Base-by-base conservation (phyloP, 2,797 vertebrate species). In the Tachyglossus aculeatus region DNA sequence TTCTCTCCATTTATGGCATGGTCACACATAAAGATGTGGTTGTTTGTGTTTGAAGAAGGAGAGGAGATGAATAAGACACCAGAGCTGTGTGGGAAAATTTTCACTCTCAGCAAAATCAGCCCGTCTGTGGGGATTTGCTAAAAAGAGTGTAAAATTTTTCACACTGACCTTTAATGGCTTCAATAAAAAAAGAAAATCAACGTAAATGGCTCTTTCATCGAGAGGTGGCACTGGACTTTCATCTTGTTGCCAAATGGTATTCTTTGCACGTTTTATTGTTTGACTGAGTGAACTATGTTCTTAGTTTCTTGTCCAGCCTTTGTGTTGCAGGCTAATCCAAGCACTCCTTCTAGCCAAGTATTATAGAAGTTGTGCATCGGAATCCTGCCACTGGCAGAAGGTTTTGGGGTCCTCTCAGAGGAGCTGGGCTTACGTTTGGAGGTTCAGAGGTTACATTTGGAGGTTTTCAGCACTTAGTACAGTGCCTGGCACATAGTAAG, bases 101-200 rank as follows among this genome's bases (percentile, higher is more conserved):
- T 63, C 53, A 34, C 41, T 71, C 67, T 77, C 53, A 74, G 76
- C 63, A 67, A 52, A 80, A 67, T 15, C 25, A 62, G 14, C n/a
- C 52, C 55, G 59, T 78, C 67, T 85, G 68, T 48, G 68, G 53
- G 48, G 71, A 39, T 37, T 39, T 61, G 24, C 59, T 74, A 80
- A 75, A n/a, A n/a, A 75, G 65, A 47, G 60, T 6, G 0, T 68
- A 16, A 60, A 66, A 64, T 71, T 85, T 82, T 71, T 85, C 59
- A 61, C 52, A 62, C 62, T 69, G 62, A 63, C 52, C 62, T 69
- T 80, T 71, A 74, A 57, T 48, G 34, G 21, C 45, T 69, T 33
- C 47, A 37, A 32, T 13, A 40, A 45, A 51, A 67, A 45, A 57
- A 70, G 11, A 44, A 44, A 24, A 71, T 76, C 66, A 74, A 43